Percentiles rank a stretch among this genome's conserved stretches.
These are phyloP conservation scores for Rhinoraja longicauda DNA, from an alignment of 2,797 vertebrate species.

Conservation along the genomic window DNA sequence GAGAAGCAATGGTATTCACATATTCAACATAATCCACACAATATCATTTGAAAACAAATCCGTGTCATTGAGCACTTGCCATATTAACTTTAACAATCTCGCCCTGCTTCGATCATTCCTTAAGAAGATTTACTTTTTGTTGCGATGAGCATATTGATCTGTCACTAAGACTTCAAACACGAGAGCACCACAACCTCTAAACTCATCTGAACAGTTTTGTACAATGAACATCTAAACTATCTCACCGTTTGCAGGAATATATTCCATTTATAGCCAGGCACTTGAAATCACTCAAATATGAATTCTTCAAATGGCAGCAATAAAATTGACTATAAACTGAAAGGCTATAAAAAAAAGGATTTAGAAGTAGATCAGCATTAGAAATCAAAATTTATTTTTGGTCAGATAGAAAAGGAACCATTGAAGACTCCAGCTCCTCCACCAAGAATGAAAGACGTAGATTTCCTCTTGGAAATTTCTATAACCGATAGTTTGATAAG, in stretches of 20 bases:
- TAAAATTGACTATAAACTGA: background rate
- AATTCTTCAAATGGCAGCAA: background rate
- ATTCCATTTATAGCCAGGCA: background rate
- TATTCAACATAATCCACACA: background rate
- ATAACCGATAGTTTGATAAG: background rate
- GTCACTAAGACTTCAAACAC: background rate
- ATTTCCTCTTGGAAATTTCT: background rate
- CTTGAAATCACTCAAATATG: background rate
- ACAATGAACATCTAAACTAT: background rate
- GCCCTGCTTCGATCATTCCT: background rate
- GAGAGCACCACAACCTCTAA: background rate
- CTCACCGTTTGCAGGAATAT: background rate
- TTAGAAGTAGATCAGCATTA: background rate
- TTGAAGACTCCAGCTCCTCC: background rate
- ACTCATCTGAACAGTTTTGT: background rate
- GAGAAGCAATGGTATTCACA: background rate
- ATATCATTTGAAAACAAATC: background rate
- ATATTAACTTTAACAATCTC: background rate
- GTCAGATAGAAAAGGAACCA: background rate
- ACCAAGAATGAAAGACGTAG: background rate
- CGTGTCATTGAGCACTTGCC: background rate
- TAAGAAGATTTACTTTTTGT: background rate
- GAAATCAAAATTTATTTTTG: background rate
- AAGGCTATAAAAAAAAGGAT: background rate
- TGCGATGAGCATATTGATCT: background rate